Percentiles rank a stretch among this genome's conserved stretches.
Evolutionary conservation across 2,888 invertebrate species (phyloP).

Genomic region (Aspidiotus rigidus): DNA sequence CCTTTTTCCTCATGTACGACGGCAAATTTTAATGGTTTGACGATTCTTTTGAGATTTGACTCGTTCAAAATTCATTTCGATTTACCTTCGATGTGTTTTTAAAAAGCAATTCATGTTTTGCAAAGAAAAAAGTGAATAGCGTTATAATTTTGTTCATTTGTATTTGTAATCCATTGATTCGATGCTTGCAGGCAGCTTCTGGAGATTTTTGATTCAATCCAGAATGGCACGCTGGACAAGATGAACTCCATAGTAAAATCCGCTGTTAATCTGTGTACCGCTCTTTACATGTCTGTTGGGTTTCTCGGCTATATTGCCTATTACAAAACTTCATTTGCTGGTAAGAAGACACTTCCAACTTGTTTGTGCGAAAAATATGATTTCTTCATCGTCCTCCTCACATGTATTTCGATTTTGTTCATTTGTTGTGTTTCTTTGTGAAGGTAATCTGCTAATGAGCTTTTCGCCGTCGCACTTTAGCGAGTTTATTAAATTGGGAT

Average conservation of each 20-base stretch:
- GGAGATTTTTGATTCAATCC: constrained; percentile 83
- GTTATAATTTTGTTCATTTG: too few species aligned
- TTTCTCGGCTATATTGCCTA: constrained; percentile 90
- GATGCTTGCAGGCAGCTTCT: constrained; percentile 64
- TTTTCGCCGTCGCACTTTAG: constrained; percentile 71
- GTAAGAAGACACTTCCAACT: constrained; percentile 42
- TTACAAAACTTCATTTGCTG: constrained; percentile 63
- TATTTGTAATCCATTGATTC: too few species aligned
- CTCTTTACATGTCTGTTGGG: constrained; percentile 83
- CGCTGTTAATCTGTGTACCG: constrained; percentile 84
- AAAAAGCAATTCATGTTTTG: background rate
- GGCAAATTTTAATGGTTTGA: too few species aligned
- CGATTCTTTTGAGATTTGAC: background rate
- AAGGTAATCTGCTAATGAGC: constrained; percentile 84
- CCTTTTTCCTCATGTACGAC: too few species aligned
- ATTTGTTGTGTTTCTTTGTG: constrained; percentile 32
- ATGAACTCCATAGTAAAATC: constrained; percentile 79
- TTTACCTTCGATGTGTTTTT: too few species aligned
- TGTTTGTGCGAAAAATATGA: background rate
- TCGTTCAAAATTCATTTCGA: constrained; percentile 6
- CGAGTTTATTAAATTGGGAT: constrained; percentile 86
- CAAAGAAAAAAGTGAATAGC: background rate
- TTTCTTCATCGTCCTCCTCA: too few species aligned
- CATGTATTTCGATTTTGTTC: background rate
- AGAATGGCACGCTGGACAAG: constrained; percentile 76